These are phyloP conservation scores for Romanogobio albipinnatus DNA, from an alignment of 2,113 vertebrate species.

Conservation along the genomic window DNA sequence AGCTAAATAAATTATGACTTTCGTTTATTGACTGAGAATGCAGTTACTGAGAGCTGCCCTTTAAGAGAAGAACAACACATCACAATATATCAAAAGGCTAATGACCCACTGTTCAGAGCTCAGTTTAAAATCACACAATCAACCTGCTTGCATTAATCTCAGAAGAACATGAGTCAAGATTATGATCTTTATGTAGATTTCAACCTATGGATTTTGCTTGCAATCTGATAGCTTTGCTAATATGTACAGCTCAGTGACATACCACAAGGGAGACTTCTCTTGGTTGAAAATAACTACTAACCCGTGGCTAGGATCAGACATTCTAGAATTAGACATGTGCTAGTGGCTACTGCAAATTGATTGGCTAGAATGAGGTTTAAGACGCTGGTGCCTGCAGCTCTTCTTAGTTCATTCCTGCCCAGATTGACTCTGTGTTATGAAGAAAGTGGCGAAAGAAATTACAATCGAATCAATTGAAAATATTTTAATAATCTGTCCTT, in stretches of 20 bases:
- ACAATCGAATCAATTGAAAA: not conserved
- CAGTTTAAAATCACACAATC: not conserved
- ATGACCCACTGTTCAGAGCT: not conserved
- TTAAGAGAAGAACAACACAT: constrained; percentile 15
- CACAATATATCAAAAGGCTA: not conserved
- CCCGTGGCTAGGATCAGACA: constrained; percentile 18
- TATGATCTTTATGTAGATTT: constrained; percentile 10
- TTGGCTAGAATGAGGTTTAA: constrained; percentile 27
- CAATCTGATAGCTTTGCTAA: constrained; percentile 63
- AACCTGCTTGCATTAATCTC: not conserved
- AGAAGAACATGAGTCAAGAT: not conserved
- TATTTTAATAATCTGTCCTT: not conserved
- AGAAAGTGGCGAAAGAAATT: not conserved
- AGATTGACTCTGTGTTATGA: not conserved
- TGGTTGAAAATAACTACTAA: constrained; percentile 45
- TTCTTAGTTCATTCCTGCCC: not conserved
- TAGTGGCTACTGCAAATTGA: constrained; percentile 11
- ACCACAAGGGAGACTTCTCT: constrained; percentile 52
- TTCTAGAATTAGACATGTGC: not conserved
- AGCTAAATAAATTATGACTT: constrained; percentile 42
- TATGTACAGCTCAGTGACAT: constrained; percentile 58
- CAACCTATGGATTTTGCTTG: constrained; percentile 59
- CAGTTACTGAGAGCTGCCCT: constrained; percentile 14
- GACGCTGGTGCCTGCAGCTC: not conserved
- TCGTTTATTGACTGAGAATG: constrained; percentile 22